Conservation (phyloP, 1,140 invertebrate genomes). For the Solenopsis invicta region DNA sequence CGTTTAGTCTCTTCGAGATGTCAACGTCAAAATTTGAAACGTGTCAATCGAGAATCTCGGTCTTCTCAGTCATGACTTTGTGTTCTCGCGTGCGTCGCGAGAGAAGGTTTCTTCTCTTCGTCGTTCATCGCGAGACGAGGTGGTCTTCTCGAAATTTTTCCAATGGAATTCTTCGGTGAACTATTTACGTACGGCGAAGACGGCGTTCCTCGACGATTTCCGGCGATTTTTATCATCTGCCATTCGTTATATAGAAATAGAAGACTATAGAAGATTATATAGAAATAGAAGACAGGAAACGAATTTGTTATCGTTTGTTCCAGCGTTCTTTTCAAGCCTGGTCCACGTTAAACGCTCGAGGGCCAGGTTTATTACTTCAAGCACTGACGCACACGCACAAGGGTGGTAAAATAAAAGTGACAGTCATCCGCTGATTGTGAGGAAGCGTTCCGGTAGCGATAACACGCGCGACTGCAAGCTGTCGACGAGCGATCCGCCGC, state of each 20-base stretch:
- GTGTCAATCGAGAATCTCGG: neutral
- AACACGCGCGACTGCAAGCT: slow-evolving; percentile 79
- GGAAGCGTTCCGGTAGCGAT: slow-evolving; percentile 66
- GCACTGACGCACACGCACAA: neutral
- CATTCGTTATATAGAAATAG: slow-evolving; percentile 25
- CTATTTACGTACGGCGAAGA: neutral
- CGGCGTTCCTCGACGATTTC: neutral
- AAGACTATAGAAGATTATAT: neutral
- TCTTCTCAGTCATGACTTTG: slow-evolving; percentile 1
- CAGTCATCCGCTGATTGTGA: neutral
- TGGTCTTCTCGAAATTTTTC: neutral
- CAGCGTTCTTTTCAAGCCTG: neutral
- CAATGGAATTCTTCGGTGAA: neutral
- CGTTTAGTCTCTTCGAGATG: neutral
- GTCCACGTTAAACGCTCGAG: neutral
- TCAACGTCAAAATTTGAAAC: neutral
- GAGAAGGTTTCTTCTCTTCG: neutral
- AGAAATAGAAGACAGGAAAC: neutral
- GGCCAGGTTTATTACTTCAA: slow-evolving; percentile 15
- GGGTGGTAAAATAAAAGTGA: neutral
- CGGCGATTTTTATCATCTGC: neutral
- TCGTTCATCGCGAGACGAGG: neutral
- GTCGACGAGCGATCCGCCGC: slow-evolving; percentile 41
- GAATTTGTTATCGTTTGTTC: slow-evolving; percentile 6
- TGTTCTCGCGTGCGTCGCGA: neutral